Percentiles rank a stretch among this genome's conserved stretches.
Conservation (phyloP, 2,113 vertebrate genomes). For the Cercopithecus mona region DNA sequence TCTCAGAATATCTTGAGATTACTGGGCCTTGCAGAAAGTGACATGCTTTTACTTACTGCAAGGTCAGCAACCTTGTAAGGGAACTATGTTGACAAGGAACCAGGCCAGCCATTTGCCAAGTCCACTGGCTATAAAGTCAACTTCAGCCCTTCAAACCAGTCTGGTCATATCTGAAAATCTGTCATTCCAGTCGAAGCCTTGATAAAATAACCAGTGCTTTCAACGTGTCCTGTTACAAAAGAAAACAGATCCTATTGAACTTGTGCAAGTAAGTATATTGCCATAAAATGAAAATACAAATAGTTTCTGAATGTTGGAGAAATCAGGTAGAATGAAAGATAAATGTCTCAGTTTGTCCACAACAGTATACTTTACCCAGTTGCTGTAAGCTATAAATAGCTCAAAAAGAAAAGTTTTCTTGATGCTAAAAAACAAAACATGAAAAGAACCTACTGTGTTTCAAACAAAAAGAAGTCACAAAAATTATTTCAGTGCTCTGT, state of each 20-base stretch:
- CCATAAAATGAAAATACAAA: background rate
- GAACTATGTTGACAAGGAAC: background rate
- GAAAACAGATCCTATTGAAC: background rate
- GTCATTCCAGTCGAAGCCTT: background rate
- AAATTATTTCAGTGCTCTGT: background rate
- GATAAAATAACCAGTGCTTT: background rate
- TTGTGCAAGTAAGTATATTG: background rate
- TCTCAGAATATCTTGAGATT: background rate
- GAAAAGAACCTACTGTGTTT: background rate
- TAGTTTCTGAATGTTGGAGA: background rate
- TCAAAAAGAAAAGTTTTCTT: background rate
- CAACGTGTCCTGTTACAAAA: background rate
- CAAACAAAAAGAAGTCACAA: background rate
- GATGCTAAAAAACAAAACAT: background rate
- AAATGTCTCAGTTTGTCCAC: background rate
- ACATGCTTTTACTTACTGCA: background rate
- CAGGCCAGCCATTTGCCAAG: background rate
- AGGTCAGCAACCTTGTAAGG: background rate
- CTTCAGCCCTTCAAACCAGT: background rate
- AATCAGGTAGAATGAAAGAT: background rate
- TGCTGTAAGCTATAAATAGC: background rate
- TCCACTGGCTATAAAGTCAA: background rate
- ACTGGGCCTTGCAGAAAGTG: background rate
- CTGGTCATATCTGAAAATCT: background rate
- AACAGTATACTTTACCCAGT: background rate